These are phyloP conservation scores for Gambusia yucatana DNA, from an alignment of 2,797 vertebrate species.

Conservation along the genomic window DNA sequence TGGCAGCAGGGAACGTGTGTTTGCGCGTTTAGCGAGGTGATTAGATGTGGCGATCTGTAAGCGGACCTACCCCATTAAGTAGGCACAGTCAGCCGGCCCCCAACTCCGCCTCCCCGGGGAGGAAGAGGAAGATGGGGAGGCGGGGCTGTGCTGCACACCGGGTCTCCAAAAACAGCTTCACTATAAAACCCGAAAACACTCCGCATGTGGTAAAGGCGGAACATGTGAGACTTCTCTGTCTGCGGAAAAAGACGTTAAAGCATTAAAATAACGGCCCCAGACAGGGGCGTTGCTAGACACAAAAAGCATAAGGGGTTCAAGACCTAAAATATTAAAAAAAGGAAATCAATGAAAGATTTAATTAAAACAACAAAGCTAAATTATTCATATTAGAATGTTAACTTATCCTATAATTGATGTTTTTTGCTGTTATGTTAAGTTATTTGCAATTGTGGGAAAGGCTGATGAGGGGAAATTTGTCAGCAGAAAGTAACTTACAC, in stretches of 20 bases:
- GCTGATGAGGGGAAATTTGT: neutral
- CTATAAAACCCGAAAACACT: slow-evolving; percentile 46
- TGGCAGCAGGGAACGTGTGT: neutral
- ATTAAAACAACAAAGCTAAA: neutral
- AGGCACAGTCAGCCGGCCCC: neutral
- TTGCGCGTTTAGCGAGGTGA: accelerated
- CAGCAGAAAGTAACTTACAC: neutral
- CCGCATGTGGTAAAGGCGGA: neutral
- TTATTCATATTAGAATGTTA: neutral
- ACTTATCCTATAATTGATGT: neutral
- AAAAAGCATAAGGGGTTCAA: neutral
- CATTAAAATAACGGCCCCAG: neutral
- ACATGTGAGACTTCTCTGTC: slow-evolving; percentile 25
- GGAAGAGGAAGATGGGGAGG: slow-evolving; percentile 6
- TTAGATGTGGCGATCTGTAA: accelerated
- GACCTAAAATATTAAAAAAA: too few species aligned
- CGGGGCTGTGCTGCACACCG: neutral
- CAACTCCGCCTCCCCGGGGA: slow-evolving; percentile 31
- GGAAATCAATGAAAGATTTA: neutral
- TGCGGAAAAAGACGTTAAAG: neutral
- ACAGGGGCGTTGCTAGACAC: neutral
- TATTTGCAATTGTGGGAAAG: neutral
- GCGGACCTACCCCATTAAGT: slow-evolving; percentile 24
- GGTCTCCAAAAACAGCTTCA: slow-evolving; percentile 46
- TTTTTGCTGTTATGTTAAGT: neutral